Conservation (phyloP, 1,140 invertebrate genomes). For the Ruditapes philippinarum region DNA sequence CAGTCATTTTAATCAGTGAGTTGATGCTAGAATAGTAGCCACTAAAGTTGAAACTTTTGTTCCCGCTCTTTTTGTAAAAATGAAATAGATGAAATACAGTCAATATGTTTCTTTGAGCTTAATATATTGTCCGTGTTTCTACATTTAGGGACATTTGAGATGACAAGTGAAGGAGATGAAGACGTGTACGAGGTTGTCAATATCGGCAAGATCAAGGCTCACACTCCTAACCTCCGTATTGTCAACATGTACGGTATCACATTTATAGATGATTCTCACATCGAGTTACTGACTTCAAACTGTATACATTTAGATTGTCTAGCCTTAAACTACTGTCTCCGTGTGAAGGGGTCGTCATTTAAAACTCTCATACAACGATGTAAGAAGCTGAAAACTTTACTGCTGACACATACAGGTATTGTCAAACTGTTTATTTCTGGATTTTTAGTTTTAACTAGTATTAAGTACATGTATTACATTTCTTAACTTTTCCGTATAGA, state of each 20-base stretch:
- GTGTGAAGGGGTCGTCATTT: slow-evolving; percentile 98
- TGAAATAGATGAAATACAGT: no score
- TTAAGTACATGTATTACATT: no score
- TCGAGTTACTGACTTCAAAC: slow-evolving; percentile 95
- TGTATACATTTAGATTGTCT: slow-evolving; percentile 96
- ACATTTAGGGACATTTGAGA: slow-evolving; percentile 99
- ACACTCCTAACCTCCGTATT: slow-evolving; percentile 93
- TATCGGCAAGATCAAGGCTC: slow-evolving; percentile 90
- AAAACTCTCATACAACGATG: slow-evolving; percentile 98
- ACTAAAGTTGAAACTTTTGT: no score
- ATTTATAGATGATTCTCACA: slow-evolving; percentile 99
- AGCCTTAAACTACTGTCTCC: slow-evolving; percentile 98
- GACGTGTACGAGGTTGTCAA: slow-evolving; percentile 99
- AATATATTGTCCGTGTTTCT: no score
- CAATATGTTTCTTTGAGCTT: no score
- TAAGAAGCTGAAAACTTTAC: slow-evolving; percentile 95
- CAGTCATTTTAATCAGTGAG: no score
- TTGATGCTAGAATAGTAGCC: no score
- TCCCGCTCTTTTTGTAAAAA: no score
- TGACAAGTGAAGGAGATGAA: slow-evolving; percentile 98
- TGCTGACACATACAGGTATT: slow-evolving; percentile 98
- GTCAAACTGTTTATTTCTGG: no score
- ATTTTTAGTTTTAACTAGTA: no score
- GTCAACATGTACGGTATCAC: slow-evolving; percentile 94
- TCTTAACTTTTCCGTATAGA: no score